Evolutionary conservation across 2,888 invertebrate species (phyloP).

Genomic region (Kuschelorhynchus macadamiae): DNA sequence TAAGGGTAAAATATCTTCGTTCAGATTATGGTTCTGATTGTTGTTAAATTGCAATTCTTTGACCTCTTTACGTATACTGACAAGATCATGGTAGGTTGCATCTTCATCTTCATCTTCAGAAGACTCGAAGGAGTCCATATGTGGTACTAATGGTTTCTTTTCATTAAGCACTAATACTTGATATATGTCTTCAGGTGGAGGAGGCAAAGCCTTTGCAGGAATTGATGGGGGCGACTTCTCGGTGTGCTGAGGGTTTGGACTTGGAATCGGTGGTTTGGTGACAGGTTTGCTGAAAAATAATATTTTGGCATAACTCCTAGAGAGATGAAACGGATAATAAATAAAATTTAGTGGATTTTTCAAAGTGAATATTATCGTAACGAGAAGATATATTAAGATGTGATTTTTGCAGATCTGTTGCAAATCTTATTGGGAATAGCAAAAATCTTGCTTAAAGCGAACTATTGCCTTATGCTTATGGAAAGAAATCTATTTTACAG

Average conservation of each 20-base stretch:
- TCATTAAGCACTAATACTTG: neutral
- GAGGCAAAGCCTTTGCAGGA: neutral
- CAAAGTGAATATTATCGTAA: too few species aligned
- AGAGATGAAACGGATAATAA: too few species aligned
- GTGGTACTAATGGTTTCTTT: neutral
- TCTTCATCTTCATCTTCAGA: constrained; percentile 14
- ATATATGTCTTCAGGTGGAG: constrained; percentile 5
- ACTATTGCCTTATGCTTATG: too few species aligned
- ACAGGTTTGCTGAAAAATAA: neutral
- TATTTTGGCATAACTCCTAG: too few species aligned
- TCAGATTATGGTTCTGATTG: neutral
- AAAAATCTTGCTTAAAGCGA: too few species aligned
- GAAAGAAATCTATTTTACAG: too few species aligned
- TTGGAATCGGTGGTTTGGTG: neutral
- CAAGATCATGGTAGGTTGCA: constrained; percentile 18
- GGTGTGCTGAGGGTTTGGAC: neutral
- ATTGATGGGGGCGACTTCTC: neutral
- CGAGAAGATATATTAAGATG: too few species aligned
- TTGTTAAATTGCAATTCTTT: neutral
- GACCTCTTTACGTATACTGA: neutral
- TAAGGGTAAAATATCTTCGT: neutral
- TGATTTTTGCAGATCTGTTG: too few species aligned
- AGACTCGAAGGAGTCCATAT: constrained; percentile 4
- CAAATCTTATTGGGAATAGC: too few species aligned
- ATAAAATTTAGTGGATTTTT: too few species aligned